These are phyloP conservation scores for Euura saliciscinereae DNA, from an alignment of 1,140 invertebrate species.

Conservation along the genomic window DNA sequence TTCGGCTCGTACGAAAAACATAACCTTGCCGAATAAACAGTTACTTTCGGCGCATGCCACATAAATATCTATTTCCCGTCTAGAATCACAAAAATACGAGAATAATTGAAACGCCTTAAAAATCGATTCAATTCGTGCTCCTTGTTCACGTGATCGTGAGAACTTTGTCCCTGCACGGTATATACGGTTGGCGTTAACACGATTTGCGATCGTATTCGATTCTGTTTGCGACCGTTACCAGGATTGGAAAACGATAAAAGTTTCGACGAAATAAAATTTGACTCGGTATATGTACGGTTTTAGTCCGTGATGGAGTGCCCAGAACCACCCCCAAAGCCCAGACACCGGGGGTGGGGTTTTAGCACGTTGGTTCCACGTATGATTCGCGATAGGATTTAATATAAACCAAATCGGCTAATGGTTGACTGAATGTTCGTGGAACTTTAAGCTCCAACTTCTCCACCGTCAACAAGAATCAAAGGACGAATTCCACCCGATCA, in stretches of 20 bases:
- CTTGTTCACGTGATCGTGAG: background rate
- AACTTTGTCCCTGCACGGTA: slow-evolving; percentile 17
- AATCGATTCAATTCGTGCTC: too few relatives aligned
- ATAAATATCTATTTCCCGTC: too few relatives aligned
- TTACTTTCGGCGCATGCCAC: too few relatives aligned
- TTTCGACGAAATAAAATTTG: slow-evolving; percentile 25
- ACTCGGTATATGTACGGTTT: slow-evolving; percentile 25
- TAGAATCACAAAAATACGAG: too few relatives aligned
- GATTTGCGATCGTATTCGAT: slow-evolving; percentile 15
- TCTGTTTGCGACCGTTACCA: background rate
- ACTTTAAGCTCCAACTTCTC: too few relatives aligned
- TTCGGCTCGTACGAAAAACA: too few relatives aligned
- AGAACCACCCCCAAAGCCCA: too few relatives aligned
- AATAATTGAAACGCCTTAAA: too few relatives aligned
- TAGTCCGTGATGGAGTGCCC: background rate
- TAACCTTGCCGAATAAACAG: too few relatives aligned
- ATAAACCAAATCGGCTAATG: background rate
- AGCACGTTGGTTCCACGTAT: background rate
- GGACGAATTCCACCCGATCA: too few relatives aligned
- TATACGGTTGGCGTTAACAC: slow-evolving; percentile 9
- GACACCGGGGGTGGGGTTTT: background rate
- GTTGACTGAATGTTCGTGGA: background rate
- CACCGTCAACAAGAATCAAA: too few relatives aligned
- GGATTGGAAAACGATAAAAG: slow-evolving; percentile 35
- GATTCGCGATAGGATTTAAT: background rate